Conservation (phyloP, 2,888 invertebrate genomes). For the Thereva unica region DNA sequence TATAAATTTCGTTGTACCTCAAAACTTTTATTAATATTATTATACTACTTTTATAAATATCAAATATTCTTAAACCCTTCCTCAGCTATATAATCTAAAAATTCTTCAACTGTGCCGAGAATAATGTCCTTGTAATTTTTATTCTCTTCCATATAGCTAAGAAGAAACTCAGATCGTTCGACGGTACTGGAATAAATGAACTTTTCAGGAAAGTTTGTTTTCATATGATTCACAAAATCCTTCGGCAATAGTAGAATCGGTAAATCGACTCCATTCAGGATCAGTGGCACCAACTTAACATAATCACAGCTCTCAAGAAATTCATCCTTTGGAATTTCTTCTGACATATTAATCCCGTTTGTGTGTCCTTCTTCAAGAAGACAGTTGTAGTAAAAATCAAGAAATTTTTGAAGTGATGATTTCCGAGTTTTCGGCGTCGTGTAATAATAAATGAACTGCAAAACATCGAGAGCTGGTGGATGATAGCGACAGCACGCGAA, state of each 20-base stretch:
- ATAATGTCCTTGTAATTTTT: conserved; percentile 50
- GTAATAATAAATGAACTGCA: conserved; percentile 59
- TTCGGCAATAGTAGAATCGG: conserved; percentile 55
- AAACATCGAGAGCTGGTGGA: conserved; percentile 62
- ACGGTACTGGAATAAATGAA: conserved; percentile 56
- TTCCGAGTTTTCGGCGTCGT: conserved; percentile 53
- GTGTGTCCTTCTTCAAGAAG: conserved; percentile 47
- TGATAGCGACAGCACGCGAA: conserved; percentile 63
- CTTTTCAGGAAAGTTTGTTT: conserved; percentile 50
- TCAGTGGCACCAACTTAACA: conserved; percentile 51
- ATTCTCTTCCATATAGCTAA: conserved; percentile 52
- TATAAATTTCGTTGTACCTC: no score
- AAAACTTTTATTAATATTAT: no score
- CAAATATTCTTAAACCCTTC: not conserved
- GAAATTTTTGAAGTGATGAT: conserved; percentile 50
- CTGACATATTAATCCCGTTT: conserved; percentile 45
- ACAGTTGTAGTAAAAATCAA: conserved; percentile 57
- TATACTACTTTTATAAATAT: not conserved
- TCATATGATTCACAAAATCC: conserved; percentile 50
- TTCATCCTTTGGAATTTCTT: conserved; percentile 49
- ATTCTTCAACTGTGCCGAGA: conserved; percentile 50
- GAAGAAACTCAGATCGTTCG: conserved; percentile 56
- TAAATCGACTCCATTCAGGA: conserved; percentile 53
- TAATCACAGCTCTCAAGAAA: conserved; percentile 53
- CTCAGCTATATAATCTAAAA: conserved; percentile 45